Base-by-base conservation (phyloP, 2,888 invertebrate genomes). In the Dione vanillae region DNA sequence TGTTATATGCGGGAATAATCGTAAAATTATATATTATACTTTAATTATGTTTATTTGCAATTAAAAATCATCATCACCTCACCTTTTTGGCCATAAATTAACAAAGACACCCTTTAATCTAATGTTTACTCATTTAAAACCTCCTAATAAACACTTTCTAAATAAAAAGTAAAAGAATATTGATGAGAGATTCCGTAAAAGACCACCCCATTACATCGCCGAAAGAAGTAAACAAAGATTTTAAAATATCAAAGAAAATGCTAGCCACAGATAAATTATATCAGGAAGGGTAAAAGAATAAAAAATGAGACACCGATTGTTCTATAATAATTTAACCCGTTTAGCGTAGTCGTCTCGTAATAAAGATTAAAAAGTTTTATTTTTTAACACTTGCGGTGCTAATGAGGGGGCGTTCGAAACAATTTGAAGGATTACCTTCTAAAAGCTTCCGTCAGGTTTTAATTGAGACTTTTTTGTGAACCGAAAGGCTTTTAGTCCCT, bases 351-450 rank as follows among this genome's bases (percentile, higher is more conserved):
- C 89, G 85, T 81, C 84, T 85, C 90, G 91, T 92, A 92, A 93
- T 93, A 93, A 93, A 93, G 93, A 93, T 93, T 93, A 93, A 93
- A 92, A 93, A 93, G 92, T 92, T 92, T n/a, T 91, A 91, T 91
- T 91, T 91, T 92, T 93, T 92, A 93, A 93, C 93, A 93, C 93
- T 93, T 90, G 91, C 86, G 88, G 93, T 90, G 93, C 88, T 93
- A 93, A 93, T 93, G 93, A 93, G 91, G 92, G 92, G 93, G 93
- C 91, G 93, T 91, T 90, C 89, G 89, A 93, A 93, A 93, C 93
- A 92, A 93, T 93, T 92, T 93, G 92, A 93, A 87, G 92, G 92
- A 93, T 93, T 93, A 92, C 93, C 91, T 90, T 92, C 93, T 93
- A 93, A 93, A 93, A 93, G 93, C 93, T 93, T 93, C 92, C 93